A percentile compares a stretch with the other conserved stretches of the same genome.
phyloP scores from a whole-genome alignment of 2,113 vertebrate species.

The Poeciliopsis retropinna region DNA sequence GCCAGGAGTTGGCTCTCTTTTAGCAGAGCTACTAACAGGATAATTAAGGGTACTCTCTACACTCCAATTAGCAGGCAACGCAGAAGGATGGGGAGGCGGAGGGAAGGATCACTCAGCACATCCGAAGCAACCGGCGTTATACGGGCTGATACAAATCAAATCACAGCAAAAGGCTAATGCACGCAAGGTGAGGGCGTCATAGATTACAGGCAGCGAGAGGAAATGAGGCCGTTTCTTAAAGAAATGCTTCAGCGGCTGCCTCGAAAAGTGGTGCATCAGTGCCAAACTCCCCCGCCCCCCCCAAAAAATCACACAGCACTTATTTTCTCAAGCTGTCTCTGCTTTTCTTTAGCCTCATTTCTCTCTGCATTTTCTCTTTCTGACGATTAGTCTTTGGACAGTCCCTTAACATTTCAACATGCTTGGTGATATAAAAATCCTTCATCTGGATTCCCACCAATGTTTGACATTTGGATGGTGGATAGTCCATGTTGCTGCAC shows the following conservation, averaged over 20 bases:
- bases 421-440: background rate
- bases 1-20: conserved; percentile 52
- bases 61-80: conserved; percentile 71
- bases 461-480: conserved; percentile 1
- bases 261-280: conserved; percentile 51
- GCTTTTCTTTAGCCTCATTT: conserved; percentile 19
- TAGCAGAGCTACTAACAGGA: conserved; percentile 60
- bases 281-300: conserved; percentile 42
- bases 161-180: conserved; percentile 58
- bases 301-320: conserved; percentile 58
- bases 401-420: conserved; percentile 51
- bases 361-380: conserved; percentile 25
- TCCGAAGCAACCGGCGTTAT: conserved; percentile 39
- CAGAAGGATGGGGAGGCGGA: conserved; percentile 30
- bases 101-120: conserved; percentile 38
- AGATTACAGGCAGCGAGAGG: conserved; percentile 56
- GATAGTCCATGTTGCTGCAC: conserved; percentile 2
- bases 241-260: conserved; percentile 68
- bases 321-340: conserved; percentile 52
- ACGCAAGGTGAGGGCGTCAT: conserved; percentile 51
- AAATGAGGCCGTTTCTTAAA: conserved; percentile 68
- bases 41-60: conserved; percentile 65
- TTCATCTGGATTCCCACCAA: background rate
- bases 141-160: conserved; percentile 43
- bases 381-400: conserved; percentile 51